phyloP scores from a whole-genome alignment of 2,888 invertebrate genomes.

The Argynnis bischoffii region DNA sequence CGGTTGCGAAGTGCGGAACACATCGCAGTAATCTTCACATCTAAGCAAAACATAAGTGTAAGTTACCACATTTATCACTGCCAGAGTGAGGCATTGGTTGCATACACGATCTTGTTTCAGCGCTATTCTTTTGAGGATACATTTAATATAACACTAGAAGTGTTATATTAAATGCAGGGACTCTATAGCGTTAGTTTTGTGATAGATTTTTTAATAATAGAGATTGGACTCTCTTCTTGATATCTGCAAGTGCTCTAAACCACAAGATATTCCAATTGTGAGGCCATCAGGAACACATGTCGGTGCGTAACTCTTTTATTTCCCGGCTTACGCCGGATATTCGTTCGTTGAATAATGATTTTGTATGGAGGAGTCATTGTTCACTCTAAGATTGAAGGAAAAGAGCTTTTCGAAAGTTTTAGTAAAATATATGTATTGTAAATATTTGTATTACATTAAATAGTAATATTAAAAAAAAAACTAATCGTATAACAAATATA shows the following conservation, averaged over 20 bases:
- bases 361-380: slow-evolving; percentile 36
- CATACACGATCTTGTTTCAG: slow-evolving; percentile 15
- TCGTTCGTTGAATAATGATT: slow-evolving; percentile 39
- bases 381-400: neutral
- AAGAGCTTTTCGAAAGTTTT: too few species aligned
- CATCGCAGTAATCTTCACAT: slow-evolving; percentile 1
- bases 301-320: slow-evolving; percentile 28
- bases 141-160: too few species aligned
- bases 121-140: slow-evolving; percentile 21
- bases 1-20: neutral
- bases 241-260: too few species aligned
- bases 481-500: too few species aligned
- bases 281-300: slow-evolving; percentile 29
- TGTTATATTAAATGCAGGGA: too few species aligned
- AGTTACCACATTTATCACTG: slow-evolving; percentile 42
- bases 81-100: slow-evolving; percentile 34
- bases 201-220: too few species aligned
- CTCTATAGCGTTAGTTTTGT: too few species aligned
- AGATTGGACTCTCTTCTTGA: too few species aligned
- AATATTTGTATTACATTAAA: too few species aligned
- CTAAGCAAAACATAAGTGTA: slow-evolving; percentile 36
- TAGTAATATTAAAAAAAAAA: too few species aligned
- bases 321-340: slow-evolving; percentile 34
- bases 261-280: slow-evolving; percentile 9
- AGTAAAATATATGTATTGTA: too few species aligned